Percentiles rank a stretch among this genome's conserved stretches.
Evolutionary conservation across 1,140 invertebrate genomes (phyloP).

Genomic region (Drosophila pandora): DNA sequence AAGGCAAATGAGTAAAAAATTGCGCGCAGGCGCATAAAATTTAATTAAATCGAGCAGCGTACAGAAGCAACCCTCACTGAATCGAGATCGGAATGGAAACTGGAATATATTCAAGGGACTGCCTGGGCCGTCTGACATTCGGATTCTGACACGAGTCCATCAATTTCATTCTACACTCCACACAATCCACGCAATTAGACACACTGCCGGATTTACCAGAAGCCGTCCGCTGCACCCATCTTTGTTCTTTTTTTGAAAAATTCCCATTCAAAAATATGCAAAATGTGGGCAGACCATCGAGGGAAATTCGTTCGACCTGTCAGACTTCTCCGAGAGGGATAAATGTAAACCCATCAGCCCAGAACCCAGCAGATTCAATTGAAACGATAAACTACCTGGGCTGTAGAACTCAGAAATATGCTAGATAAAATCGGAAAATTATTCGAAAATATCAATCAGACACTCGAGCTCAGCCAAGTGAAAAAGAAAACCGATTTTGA

Average conservation of each 20-base stretch:
- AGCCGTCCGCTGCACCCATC: slow-evolving; percentile 19
- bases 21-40: slow-evolving; percentile 78
- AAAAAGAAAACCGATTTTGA: slow-evolving; percentile 45
- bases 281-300: slow-evolving; percentile 27
- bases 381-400: slow-evolving; percentile 33
- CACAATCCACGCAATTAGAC: slow-evolving; percentile 75
- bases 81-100: slow-evolving; percentile 18
- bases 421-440: slow-evolving; percentile 33
- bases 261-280: slow-evolving; percentile 38
- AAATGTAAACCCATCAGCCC: slow-evolving; percentile 19
- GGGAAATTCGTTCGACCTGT: slow-evolving; percentile 43
- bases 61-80: slow-evolving; percentile 48
- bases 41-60: slow-evolving; percentile 69
- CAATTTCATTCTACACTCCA: slow-evolving; percentile 45
- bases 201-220: slow-evolving; percentile 62
- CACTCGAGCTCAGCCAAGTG: slow-evolving; percentile 40
- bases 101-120: slow-evolving; percentile 9
- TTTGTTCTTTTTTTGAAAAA: slow-evolving; percentile 43
- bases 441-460: slow-evolving; percentile 55
- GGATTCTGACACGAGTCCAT: slow-evolving; percentile 71
- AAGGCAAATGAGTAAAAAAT: slow-evolving; percentile 73
- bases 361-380: slow-evolving; percentile 36
- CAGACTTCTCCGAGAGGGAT: slow-evolving; percentile 17
- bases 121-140: slow-evolving; percentile 11
- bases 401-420: slow-evolving; percentile 1